Conservation (phyloP, 2,888 invertebrate genomes). For the Oxytorus armatus region DNA sequence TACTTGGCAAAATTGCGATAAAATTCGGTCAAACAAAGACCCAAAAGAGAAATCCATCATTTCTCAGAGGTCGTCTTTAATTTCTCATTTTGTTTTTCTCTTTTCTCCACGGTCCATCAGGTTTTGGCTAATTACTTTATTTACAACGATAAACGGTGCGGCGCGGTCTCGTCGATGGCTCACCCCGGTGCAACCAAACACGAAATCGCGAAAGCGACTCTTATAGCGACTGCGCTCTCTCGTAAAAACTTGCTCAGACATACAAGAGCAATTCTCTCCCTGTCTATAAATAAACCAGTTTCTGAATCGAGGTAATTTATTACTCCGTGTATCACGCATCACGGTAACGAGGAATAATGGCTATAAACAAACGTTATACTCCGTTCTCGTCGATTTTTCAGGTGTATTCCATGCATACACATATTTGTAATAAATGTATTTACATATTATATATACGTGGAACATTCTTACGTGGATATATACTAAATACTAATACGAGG, state of each 20-base stretch:
- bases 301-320: slow-evolving; percentile 68
- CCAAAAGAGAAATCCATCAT: slow-evolving; percentile 63
- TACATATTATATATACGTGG: slow-evolving; percentile 1
- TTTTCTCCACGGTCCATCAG: slow-evolving; percentile 36
- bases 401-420: slow-evolving; percentile 24
- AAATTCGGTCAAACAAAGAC: slow-evolving; percentile 53
- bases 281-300: slow-evolving; percentile 69
- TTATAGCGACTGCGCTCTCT: slow-evolving; percentile 16
- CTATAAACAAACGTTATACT: slow-evolving; percentile 67
- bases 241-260: slow-evolving; percentile 67
- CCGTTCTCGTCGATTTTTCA: slow-evolving; percentile 36
- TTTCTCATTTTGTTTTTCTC: slow-evolving; percentile 28
- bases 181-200: slow-evolving; percentile 49
- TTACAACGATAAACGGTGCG: slow-evolving; percentile 64
- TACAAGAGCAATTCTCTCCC: slow-evolving; percentile 63
- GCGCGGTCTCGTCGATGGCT: slow-evolving; percentile 51
- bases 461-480: neutral
- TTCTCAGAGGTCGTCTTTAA: slow-evolving; percentile 54
- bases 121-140: slow-evolving; percentile 69
- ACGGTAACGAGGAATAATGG: slow-evolving; percentile 69
- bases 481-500: slow-evolving; percentile 47
- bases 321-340: slow-evolving; percentile 62
- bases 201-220: slow-evolving; percentile 21
- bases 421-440: slow-evolving; percentile 5
- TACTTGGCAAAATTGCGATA: slow-evolving; percentile 17